These are phyloP conservation scores for Scaeva pyrastri DNA, from an alignment of 2,888 invertebrate genomes.

Conservation along the genomic window DNA sequence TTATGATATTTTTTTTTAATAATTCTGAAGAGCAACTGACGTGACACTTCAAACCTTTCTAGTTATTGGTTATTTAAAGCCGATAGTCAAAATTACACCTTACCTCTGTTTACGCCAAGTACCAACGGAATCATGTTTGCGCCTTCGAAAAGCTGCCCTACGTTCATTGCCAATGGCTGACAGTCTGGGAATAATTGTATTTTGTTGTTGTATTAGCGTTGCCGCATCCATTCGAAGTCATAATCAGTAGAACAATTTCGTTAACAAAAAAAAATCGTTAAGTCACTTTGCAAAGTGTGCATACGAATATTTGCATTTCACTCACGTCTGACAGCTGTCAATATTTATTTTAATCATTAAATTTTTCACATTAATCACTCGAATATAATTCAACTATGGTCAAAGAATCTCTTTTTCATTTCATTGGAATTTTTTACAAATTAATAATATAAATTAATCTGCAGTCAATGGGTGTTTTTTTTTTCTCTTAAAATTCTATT, in stretches of 20 bases:
- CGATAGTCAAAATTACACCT: constrained; percentile 45
- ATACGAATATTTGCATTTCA: constrained; percentile 1
- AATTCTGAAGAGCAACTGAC: too few relatives aligned
- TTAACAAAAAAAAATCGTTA: too few relatives aligned
- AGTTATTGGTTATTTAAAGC: too few relatives aligned
- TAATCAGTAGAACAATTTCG: constrained; percentile 23
- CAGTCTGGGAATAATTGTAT: constrained; percentile 77
- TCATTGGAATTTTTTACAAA: neutral
- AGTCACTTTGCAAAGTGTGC: neutral
- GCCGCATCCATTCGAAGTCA: constrained; percentile 70
- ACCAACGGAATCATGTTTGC: constrained; percentile 82
- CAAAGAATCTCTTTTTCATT: neutral
- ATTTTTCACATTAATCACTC: neutral
- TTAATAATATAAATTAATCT: too few relatives aligned
- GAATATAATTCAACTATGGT: neutral
- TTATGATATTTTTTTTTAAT: too few relatives aligned
- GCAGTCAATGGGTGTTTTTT: neutral
- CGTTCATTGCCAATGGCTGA: constrained; percentile 82
- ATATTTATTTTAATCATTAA: neutral
- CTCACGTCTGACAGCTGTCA: neutral
- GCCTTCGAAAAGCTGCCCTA: constrained; percentile 82
- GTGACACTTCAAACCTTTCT: too few relatives aligned
- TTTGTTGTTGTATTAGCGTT: constrained; percentile 65
- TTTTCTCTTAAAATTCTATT: too few relatives aligned
- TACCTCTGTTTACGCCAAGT: constrained; percentile 82